Evolutionary conservation across 2,888 invertebrate species (phyloP), one percentile per base, ranked within the genome.

Genomic region (Clunio marinus): DNA sequence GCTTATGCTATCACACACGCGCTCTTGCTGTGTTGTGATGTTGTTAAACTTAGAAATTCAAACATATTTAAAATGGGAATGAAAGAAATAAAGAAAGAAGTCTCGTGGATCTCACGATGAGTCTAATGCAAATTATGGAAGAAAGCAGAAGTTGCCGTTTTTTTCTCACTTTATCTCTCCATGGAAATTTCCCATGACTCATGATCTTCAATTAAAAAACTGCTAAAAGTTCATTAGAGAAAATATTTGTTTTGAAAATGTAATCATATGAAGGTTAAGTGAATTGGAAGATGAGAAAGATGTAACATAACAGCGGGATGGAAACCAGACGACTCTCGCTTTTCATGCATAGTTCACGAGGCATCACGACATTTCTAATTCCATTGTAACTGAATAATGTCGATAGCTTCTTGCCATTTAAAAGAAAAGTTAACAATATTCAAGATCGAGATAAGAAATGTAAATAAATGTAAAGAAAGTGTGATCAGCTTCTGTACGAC

Each of bases 101-200:
- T 13, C 7, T 20, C 20, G 51, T 20, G 51, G 22, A 7, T 51
- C 51, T 22, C 51, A 51, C 51, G 51, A 51, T 51, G 51, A 51
- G 22, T 51, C 51, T 51, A 22, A 51, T 22, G 51, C 22, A 51
- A 51, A 51, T 51, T 51, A 22, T 17, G 17, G n/a, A 51, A 51
- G 51, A 51, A 51, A 51, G 51, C 22, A 51, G 51, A 51, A 51
- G 51, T 51, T 41, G 51, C 20, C n/a, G n/a, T 51, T 51, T n/a
- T 32, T 32, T 32, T 5, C 51, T 17, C 22, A 32, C 20, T 13
- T 51, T 51, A 20, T 51, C 51, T 2, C 20, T 41, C 3, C 41
- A n/a, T n/a, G n/a, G n/a, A n/a, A n/a, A n/a, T n/a, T n/a, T n/a
- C n/a, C n/a, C n/a, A n/a, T 32, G 41, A 41, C 13, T 41, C 41